Percentiles rank a stretch among this genome's conserved stretches.
phyloP scores from a whole-genome alignment of 2,797 vertebrate species.

The Tapirus indicus region DNA sequence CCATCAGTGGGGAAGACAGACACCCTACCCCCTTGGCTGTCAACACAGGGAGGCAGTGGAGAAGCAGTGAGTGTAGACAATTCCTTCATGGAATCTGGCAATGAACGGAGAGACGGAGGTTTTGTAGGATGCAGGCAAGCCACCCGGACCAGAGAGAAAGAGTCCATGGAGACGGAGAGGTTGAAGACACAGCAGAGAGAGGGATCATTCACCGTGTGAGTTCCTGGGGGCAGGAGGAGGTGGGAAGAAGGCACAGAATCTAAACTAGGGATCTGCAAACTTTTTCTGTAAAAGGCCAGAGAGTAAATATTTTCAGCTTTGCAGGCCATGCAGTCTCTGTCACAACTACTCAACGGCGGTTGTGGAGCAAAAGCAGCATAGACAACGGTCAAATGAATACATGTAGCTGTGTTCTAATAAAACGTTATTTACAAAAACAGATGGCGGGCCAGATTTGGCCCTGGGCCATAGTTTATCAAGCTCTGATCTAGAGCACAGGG shows the following conservation, averaged over 20 bases:
- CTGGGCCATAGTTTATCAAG: not conserved
- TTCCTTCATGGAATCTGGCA: not conserved
- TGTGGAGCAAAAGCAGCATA: not conserved
- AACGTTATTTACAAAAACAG: slow-evolving; percentile 54
- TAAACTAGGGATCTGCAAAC: not conserved
- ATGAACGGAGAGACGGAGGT: not conserved
- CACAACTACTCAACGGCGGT: not conserved
- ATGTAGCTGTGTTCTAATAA: not conserved
- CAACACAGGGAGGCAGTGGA: not conserved
- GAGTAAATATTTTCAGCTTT: not conserved
- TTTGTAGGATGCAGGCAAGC: not conserved
- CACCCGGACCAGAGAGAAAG: not conserved
- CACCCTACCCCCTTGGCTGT: not conserved
- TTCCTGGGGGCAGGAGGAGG: not conserved
- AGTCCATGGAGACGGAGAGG: not conserved
- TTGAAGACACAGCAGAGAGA: not conserved
- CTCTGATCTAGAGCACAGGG: not conserved
- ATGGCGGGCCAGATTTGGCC: not conserved
- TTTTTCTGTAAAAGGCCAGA: not conserved
- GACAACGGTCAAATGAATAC: not conserved
- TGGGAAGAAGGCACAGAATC: not conserved
- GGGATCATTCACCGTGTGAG: not conserved
- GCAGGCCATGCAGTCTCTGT: not conserved
- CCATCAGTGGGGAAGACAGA: not conserved
- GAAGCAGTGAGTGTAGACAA: not conserved